A percentile compares a stretch with the other conserved stretches of the same genome.
Evolutionary conservation across 53 echinoderm and acorn worm species (phyloP).

Genomic region (Antedon mediterranea): DNA sequence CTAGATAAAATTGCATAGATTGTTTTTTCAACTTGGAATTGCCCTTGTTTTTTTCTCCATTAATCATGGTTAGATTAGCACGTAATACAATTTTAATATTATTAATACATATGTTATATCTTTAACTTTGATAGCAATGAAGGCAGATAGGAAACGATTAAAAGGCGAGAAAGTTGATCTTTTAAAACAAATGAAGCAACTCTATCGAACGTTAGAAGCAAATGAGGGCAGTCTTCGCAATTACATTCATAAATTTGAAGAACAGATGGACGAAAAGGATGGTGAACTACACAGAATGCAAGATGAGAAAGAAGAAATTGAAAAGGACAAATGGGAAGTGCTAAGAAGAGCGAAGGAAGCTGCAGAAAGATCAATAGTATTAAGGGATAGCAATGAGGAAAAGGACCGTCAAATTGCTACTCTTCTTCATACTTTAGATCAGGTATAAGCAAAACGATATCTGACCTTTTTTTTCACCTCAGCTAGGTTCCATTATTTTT

Average conservation of each 20-base stretch:
- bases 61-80: too few relatives aligned
- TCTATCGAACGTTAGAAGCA: constrained; percentile 88
- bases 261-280: constrained; percentile 69
- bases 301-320: constrained; percentile 85
- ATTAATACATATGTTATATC: neutral
- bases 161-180: constrained; percentile 95
- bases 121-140: constrained; percentile 47
- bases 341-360: constrained; percentile 76
- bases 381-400: constrained; percentile 62
- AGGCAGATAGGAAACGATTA: constrained; percentile 75
- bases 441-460: constrained; percentile 27
- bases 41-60: too few relatives aligned
- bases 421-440: constrained; percentile 48
- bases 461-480: neutral
- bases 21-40: too few relatives aligned
- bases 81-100: too few relatives aligned
- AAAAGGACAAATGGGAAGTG: constrained; percentile 94
- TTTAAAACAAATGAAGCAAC: constrained; percentile 95
- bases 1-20: too few relatives aligned
- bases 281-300: constrained; percentile 54
- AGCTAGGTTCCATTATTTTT: too few relatives aligned
- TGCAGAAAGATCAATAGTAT: constrained; percentile 75
- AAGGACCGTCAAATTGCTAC: constrained; percentile 56
- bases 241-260: constrained; percentile 89
- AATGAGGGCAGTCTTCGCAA: constrained; percentile 90